These are phyloP conservation scores for Montipora cactus DNA, from an alignment of 64 coral and sea anemone genomes.

Conservation along the genomic window DNA sequence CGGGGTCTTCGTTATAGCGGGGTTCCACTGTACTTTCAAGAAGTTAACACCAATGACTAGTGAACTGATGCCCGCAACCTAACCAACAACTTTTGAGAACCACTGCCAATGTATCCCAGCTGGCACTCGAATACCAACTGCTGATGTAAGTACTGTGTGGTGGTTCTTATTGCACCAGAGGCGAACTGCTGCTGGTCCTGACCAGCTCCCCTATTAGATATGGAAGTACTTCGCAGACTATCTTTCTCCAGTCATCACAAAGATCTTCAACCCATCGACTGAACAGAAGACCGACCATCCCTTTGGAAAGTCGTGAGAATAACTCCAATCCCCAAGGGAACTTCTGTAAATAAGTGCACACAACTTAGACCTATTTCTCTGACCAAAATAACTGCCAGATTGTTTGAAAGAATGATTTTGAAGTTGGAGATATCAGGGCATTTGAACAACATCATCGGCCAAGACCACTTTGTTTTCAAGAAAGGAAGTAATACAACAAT, in stretches of 20 bases:
- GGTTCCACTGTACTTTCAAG: neutral
- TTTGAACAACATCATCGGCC: neutral
- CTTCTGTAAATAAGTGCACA: neutral
- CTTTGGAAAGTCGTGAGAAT: slow-evolving; percentile 33
- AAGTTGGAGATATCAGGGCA: neutral
- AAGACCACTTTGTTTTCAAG: slow-evolving; percentile 23
- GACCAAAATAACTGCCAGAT: slow-evolving; percentile 47
- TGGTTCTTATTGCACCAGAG: slow-evolving; percentile 21
- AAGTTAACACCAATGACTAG: too few species aligned
- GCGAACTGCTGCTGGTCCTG: slow-evolving; percentile 56
- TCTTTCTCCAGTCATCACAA: slow-evolving; percentile 47
- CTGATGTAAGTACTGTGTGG: slow-evolving; percentile 27
- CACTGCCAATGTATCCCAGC: too few species aligned
- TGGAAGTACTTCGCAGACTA: slow-evolving; percentile 50
- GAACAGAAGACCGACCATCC: neutral
- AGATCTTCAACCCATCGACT: slow-evolving; percentile 12
- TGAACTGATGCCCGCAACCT: too few species aligned
- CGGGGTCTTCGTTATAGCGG: too few species aligned
- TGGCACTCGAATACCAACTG: slow-evolving; percentile 14
- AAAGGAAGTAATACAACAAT: neutral
- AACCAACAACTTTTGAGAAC: too few species aligned
- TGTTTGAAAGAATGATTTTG: slow-evolving; percentile 14
- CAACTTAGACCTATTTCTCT: slow-evolving; percentile 43
- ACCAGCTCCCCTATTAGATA: slow-evolving; percentile 44
- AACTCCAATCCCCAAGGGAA: slow-evolving; percentile 18